Evolutionary conservation across 1,140 invertebrate species (phyloP), one percentile per base, ranked within the genome.

Genomic region (Caenorhabditis remanei): DNA sequence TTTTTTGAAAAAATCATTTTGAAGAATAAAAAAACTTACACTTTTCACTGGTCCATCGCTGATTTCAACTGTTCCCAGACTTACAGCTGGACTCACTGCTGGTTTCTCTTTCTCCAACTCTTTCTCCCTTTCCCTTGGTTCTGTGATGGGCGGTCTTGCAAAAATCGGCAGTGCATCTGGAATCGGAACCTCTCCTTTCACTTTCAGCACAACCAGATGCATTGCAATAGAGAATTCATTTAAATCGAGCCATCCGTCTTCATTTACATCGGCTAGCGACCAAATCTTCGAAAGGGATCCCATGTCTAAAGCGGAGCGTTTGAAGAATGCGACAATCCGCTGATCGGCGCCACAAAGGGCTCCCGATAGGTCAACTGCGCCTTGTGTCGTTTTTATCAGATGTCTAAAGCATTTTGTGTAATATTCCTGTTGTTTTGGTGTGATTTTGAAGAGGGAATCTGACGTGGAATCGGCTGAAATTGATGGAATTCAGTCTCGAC

Each of bases 211-310:
- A 90, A 99, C 98, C 92, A 99, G 95, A 94, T 99, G 97, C 96
- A 98, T 97, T 0, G 98, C 97, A 82, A 99, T 94, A 13, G 97
- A 97, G 94, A 99, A 99, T 94, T 99, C 98, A 90, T 99, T 97
- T 0, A 95, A 93, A 94, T 99, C 97, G 67, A 99, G 93, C 94
- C 96, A 95, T 0, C 98, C 98, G 94, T 99, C 98, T 90, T 96
- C 95, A 93, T 99, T 98, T 53, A 99, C 95, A 93, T 99, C 98
- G 0, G 98, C 95, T 50, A 99, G 94, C 93, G 97, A 98, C 97
- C 98, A 99, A 90, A 98, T 96, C 48, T 83, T 87, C 13, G 86
- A 87, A 8, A 87, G 32, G 6, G 86, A 55, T 43, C 53, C 40
- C 43, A 79, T 87, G 41, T 87, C 86, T 14, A 87, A 55, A 3